Evolutionary conservation across 2,888 invertebrate species (phyloP).

Genomic region (Chrysolina oricalcia): DNA sequence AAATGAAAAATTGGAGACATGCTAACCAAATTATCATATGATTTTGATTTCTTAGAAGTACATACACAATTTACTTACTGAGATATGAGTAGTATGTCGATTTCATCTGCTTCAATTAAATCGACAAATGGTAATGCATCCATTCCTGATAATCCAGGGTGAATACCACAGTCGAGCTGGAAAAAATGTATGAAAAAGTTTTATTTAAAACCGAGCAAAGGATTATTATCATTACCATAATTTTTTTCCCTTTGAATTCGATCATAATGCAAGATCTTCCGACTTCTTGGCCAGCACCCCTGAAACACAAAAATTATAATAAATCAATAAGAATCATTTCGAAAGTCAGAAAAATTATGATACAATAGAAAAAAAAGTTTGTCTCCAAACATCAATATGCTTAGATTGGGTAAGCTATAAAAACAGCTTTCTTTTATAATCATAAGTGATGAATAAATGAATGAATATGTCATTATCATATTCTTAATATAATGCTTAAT

Average conservation of each 20-base stretch:
- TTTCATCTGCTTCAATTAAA: conserved; percentile 97
- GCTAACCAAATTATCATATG: too few species aligned
- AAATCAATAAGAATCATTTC: background rate
- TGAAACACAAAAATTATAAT: conserved; percentile 64
- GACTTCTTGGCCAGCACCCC: conserved; percentile 99
- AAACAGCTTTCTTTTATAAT: too few species aligned
- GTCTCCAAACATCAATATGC: too few species aligned
- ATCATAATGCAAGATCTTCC: conserved; percentile 98
- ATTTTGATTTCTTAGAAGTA: too few species aligned
- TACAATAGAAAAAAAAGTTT: too few species aligned
- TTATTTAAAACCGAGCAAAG: background rate
- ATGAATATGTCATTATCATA: too few species aligned
- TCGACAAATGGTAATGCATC: conserved; percentile 98
- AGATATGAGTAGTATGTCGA: conserved; percentile 94
- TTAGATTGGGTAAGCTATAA: too few species aligned
- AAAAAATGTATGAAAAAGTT: conserved; percentile 55
- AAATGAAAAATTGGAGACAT: too few species aligned
- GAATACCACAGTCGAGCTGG: conserved; percentile 97
- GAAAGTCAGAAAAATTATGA: background rate
- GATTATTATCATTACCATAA: conserved; percentile 77
- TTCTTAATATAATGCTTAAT: too few species aligned
- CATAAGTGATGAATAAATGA: too few species aligned
- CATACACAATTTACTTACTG: conserved; percentile 74
- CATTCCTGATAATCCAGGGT: conserved; percentile 97
- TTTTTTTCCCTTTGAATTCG: conserved; percentile 99